These are phyloP conservation scores for Acanthosepion pharaonis DNA, from an alignment of 2,888 invertebrate species.

Conservation along the genomic window DNA sequence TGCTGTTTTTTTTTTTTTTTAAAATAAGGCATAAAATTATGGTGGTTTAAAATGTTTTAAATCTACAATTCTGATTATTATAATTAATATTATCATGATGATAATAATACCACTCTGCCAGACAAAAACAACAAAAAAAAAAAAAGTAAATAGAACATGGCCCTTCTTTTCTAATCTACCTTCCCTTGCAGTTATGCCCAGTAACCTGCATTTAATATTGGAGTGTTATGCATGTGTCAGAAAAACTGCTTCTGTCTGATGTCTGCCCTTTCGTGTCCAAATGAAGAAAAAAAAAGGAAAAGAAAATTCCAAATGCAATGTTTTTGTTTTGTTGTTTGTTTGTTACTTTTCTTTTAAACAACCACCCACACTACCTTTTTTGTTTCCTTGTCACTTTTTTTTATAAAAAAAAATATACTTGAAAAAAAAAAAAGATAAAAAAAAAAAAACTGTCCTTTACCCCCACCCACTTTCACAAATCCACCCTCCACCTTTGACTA, in stretches of 20 bases:
- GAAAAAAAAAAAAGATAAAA: background rate
- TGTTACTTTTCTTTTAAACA: background rate
- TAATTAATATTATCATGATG: background rate
- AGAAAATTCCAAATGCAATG: background rate
- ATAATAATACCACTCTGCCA: background rate
- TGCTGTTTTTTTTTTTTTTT: no score
- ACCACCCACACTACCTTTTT: background rate
- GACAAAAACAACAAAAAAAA: background rate
- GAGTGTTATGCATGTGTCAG: slow-evolving; percentile 3
- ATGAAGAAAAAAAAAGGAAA: background rate
- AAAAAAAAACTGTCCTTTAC: background rate
- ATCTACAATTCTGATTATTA: background rate
- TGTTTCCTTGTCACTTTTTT: slow-evolving; percentile 18
- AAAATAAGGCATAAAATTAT: background rate
- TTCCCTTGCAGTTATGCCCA: background rate
- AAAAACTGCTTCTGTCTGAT: background rate
- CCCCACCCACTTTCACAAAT: background rate
- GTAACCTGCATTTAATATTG: background rate
- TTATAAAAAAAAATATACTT: background rate
- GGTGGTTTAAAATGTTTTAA: background rate
- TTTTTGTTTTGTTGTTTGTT: background rate
- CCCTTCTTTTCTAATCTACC: background rate
- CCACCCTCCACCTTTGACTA: slow-evolving; percentile 18
- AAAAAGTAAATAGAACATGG: background rate
- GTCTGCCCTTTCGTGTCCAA: background rate